These are phyloP conservation scores for Lithosia quadra DNA, from an alignment of 2,888 invertebrate genomes.

Conservation along the genomic window DNA sequence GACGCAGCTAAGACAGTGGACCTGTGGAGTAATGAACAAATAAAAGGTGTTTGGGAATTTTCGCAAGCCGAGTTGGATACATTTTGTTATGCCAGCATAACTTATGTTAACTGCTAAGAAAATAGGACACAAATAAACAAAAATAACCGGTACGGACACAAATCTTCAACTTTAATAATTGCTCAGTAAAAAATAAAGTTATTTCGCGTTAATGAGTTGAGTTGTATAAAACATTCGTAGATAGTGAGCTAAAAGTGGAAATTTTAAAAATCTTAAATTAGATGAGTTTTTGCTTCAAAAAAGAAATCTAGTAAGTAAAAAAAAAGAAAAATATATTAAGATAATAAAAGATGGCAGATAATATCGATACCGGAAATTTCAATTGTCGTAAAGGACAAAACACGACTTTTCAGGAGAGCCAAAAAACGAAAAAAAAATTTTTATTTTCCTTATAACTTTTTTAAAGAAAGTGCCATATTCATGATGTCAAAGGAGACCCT, in stretches of 20 bases:
- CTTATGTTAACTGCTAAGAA: slow-evolving; percentile 12
- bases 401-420: no score
- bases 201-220: neutral
- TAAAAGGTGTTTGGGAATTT: slow-evolving; percentile 21
- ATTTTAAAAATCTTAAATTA: no score
- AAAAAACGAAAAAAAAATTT: no score
- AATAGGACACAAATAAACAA: neutral
- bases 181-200: neutral
- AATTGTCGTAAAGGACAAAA: no score
- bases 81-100: slow-evolving; percentile 7
- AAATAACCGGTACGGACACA: neutral
- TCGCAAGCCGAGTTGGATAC: slow-evolving; percentile 1
- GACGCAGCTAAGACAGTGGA: slow-evolving; percentile 19
- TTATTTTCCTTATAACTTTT: no score
- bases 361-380: no score
- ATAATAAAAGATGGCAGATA: neutral
- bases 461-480: no score
- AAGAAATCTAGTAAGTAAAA: neutral
- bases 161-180: neutral
- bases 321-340: neutral
- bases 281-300: neutral
- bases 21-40: slow-evolving; percentile 14
- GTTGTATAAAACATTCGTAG: no score
- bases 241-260: no score
- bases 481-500: no score